These are phyloP conservation scores for Poeciliopsis prolifica DNA, from an alignment of 2,113 vertebrate species.

Conservation along the genomic window DNA sequence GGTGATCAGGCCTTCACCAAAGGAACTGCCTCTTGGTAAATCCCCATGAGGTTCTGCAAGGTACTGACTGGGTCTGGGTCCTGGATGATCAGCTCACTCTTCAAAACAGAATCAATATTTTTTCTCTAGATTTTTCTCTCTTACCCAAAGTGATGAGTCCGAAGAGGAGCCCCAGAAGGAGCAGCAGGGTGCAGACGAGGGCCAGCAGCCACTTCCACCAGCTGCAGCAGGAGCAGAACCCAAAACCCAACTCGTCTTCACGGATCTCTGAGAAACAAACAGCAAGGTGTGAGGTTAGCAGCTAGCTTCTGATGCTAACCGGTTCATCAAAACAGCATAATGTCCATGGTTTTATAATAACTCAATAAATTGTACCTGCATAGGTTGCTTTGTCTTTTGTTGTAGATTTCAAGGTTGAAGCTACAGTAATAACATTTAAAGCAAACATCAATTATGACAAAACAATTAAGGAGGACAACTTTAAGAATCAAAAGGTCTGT, in stretches of 20 bases:
- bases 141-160: constrained; percentile 93
- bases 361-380: constrained; percentile 77
- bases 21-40: too few relatives aligned
- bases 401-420: constrained; percentile 56
- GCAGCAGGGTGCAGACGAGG: constrained; percentile 85
- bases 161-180: constrained; percentile 91
- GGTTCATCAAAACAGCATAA: background rate
- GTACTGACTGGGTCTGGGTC: too few relatives aligned
- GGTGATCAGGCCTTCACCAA: too few relatives aligned
- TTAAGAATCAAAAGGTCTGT: background rate
- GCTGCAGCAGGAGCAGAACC: constrained; percentile 84
- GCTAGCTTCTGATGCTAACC: background rate
- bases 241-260: constrained; percentile 53
- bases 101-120: too few relatives aligned
- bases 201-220: constrained; percentile 98
- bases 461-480: background rate
- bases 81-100: too few relatives aligned
- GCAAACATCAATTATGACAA: background rate
- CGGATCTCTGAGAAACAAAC: constrained; percentile 76
- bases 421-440: constrained; percentile 51
- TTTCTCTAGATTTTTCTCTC: too few relatives aligned
- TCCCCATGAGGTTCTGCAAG: too few relatives aligned
- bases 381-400: constrained; percentile 88
- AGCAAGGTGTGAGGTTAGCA: background rate
- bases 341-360: background rate